Percentiles rank a stretch among this genome's conserved stretches.
phyloP scores from a whole-genome alignment of 2,797 vertebrate species.

The Phylloscopus collybita region DNA sequence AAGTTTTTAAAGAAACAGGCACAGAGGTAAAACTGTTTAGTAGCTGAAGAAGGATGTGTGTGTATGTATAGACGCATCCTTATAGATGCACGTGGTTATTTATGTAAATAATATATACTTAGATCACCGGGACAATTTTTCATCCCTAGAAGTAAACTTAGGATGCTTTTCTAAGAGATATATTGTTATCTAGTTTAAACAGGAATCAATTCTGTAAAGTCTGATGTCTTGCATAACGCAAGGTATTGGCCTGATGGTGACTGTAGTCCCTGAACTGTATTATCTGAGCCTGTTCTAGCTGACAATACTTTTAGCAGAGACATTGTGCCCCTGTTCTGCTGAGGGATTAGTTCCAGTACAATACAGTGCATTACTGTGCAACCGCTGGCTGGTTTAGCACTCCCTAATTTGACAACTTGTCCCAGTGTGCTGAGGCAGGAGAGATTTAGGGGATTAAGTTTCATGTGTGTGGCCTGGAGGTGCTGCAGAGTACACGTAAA shows the following conservation, averaged over 20 bases:
- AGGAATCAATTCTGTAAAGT: neutral
- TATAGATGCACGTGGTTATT: neutral
- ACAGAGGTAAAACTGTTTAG: neutral
- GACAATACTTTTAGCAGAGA: neutral
- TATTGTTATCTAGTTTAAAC: neutral
- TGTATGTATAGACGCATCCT: neutral
- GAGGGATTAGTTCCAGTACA: constrained; percentile 31
- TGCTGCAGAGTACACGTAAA: neutral
- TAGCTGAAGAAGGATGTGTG: neutral
- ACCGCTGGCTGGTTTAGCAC: constrained; percentile 8
- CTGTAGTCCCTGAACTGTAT: neutral
- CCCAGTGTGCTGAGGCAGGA: constrained; percentile 19
- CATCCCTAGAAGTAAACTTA: neutral
- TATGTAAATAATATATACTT: neutral
- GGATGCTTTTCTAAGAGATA: neutral
- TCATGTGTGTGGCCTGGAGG: constrained; percentile 45
- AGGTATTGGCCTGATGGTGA: neutral
- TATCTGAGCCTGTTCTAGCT: neutral
- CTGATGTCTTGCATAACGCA: neutral
- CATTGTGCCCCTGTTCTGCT: neutral
- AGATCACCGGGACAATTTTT: neutral
- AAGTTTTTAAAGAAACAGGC: neutral
- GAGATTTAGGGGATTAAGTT: constrained; percentile 52
- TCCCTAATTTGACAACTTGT: constrained; percentile 31
- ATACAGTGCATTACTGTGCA: neutral